Conservation (phyloP, 2,797 vertebrate genomes). For the Crenuchus spilurus region DNA sequence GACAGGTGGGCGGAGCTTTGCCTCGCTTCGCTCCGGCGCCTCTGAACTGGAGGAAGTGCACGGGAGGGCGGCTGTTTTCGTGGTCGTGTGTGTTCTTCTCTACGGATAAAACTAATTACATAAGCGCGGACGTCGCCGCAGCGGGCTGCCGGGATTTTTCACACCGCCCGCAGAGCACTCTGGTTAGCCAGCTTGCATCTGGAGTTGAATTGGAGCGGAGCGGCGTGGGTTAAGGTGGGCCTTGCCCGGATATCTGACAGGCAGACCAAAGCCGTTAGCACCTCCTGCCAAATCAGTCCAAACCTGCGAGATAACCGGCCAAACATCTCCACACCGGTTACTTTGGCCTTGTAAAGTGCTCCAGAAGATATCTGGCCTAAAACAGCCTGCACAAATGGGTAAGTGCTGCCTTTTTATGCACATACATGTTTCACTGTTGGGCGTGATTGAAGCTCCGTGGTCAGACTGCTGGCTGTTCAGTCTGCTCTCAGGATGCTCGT, state of each 20-base stretch:
- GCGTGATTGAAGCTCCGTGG: background rate
- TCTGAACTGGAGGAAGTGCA: conserved; percentile 60
- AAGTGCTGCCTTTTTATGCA: conserved; percentile 41
- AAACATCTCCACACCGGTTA: background rate
- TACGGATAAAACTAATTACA: conserved; percentile 24
- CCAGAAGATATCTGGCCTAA: conserved; percentile 13
- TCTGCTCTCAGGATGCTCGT: background rate
- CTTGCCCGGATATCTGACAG: conserved; percentile 65
- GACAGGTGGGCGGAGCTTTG: conserved; percentile 44
- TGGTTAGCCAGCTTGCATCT: background rate
- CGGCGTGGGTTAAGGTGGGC: conserved; percentile 63
- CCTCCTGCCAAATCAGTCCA: conserved; percentile 26
- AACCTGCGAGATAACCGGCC: background rate
- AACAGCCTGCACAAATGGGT: conserved; percentile 57
- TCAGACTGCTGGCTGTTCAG: background rate
- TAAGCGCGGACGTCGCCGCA: conserved; percentile 22
- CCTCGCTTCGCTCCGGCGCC: conserved; percentile 20
- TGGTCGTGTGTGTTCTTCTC: conserved; percentile 31
- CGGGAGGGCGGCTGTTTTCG: conserved; percentile 31
- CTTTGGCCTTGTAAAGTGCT: background rate
- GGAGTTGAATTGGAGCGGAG: conserved; percentile 37
- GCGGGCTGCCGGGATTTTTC: conserved; percentile 20
- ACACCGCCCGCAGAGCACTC: conserved; percentile 17
- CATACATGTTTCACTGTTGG: background rate
- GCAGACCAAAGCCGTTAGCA: conserved; percentile 44